Conservation (phyloP, 2,888 invertebrate genomes). For the Melinaea marsaeus region DNA sequence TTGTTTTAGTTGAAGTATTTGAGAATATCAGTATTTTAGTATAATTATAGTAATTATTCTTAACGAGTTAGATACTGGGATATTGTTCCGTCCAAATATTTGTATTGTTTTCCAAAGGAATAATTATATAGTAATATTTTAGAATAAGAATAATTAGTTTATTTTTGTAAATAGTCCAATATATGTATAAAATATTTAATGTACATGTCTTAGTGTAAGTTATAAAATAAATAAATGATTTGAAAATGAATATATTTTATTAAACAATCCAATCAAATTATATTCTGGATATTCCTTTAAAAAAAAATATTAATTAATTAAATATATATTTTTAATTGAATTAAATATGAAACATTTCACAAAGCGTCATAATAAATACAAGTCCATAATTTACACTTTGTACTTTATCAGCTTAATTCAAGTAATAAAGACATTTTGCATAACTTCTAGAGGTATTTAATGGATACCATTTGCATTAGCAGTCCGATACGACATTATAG, state of each 20-base stretch:
- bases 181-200: conserved; percentile 5
- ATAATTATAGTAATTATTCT: conserved; percentile 36
- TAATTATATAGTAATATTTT: conserved; percentile 42
- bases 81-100: conserved; percentile 68
- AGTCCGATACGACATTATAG: not conserved
- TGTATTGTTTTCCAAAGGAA: conserved; percentile 73
- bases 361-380: not conserved
- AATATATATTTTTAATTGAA: not conserved
- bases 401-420: not conserved
- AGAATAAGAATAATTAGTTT: conserved; percentile 14
- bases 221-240: not conserved
- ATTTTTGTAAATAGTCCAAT: conserved; percentile 28
- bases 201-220: not conserved
- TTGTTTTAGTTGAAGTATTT: conserved; percentile 14
- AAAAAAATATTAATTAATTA: not conserved
- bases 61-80: conserved; percentile 23
- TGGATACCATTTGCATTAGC: not conserved
- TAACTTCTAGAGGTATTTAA: not conserved
- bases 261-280: not conserved
- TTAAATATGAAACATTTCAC: too few species aligned
- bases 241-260: not conserved
- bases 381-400: not conserved
- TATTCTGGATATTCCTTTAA: not conserved
- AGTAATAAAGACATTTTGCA: conserved; percentile 1
- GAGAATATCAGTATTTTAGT: conserved; percentile 41